Base-by-base conservation (phyloP, 1,140 invertebrate species). In the Phortica variegata region DNA sequence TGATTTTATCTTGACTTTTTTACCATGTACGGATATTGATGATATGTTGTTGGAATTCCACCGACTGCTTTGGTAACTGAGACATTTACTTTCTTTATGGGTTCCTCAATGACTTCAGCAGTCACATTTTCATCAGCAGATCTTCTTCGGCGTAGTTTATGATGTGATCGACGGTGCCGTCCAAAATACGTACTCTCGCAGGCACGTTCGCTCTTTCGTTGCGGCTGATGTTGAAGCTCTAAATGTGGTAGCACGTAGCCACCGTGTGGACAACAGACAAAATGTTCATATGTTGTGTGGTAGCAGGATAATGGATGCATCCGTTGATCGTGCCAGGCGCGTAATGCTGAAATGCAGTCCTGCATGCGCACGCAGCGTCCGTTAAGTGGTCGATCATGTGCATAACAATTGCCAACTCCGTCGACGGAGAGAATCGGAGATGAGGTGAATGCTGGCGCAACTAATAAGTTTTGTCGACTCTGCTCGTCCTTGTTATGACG, bases 11-110 rank as follows among this genome's bases (percentile, higher is more conserved):
- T 8, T 34, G 10, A 15, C n/a, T n/a, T n/a, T 16, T 20, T 43
- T 41, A 61, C 60, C 60, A 61, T 61, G 21, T 61, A 61, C 1
- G 60, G 58, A 55, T 58, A 42, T 43, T 61, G 54, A 13, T 54
- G 23, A 2, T 20, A 12, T 16, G 26, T 34, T 7, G 60, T 58
- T 20, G 47, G 21, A 31, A 46, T 47, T 3, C 60, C 60, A 17
- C 60, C 60, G 13, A 47, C 60, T 9, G 57, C 43, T 19, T 48
- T 13, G 1, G 46, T 40, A 5, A 21, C n/a, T 3, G 4, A 3
- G 0, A 38, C 32, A 39, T 50, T 45, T n/a, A 40, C 34, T 43
- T 45, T 44, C 2, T 49, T 21, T 5, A 44, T 43, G 21, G 45
- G 39, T 44, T 61, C 58, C 29, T 47, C 31, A 18, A 8, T 4